phyloP scores from a whole-genome alignment of 2,888 invertebrate genomes.

The Ophion costatus region DNA sequence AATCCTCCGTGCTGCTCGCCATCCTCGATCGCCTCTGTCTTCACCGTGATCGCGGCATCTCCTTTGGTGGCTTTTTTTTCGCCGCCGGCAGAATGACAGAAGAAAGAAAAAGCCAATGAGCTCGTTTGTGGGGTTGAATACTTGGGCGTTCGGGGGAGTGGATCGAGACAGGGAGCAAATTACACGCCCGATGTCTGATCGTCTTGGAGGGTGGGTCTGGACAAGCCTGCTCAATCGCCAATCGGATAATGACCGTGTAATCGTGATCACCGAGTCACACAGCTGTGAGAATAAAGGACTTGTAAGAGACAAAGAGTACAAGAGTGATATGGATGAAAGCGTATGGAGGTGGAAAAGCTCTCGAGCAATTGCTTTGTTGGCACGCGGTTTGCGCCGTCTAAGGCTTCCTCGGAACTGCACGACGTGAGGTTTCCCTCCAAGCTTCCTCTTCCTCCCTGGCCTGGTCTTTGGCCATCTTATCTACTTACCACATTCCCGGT shows the following conservation, averaged over 20 bases:
- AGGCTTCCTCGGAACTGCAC: conserved; percentile 58
- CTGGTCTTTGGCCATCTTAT: conserved; percentile 1
- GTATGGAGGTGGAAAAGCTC: conserved; percentile 48
- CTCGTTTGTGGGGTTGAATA: neutral
- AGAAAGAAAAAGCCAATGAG: neutral
- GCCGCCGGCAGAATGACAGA: neutral
- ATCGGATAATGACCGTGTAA: conserved; percentile 40
- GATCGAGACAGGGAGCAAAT: neutral
- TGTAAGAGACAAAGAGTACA: neutral
- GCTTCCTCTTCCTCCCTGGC: conserved; percentile 14
- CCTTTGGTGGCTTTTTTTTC: conserved; percentile 4
- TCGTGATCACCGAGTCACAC: conserved; percentile 45
- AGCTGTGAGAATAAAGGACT: neutral
- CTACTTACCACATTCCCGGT: conserved; percentile 29
- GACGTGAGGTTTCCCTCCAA: conserved; percentile 55
- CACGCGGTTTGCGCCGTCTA: conserved; percentile 61
- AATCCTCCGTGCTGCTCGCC: conserved; percentile 82
- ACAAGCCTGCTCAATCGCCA: neutral
- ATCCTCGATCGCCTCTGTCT: conserved; percentile 70
- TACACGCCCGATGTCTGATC: neutral
- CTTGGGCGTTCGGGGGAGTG: neutral
- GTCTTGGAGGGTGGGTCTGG: neutral
- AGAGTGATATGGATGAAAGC: conserved; percentile 21
- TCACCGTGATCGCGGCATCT: conserved; percentile 70
- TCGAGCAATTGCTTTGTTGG: conserved; percentile 65